Base-by-base conservation (phyloP, 2,797 vertebrate species). In the Mallotus villosus region DNA sequence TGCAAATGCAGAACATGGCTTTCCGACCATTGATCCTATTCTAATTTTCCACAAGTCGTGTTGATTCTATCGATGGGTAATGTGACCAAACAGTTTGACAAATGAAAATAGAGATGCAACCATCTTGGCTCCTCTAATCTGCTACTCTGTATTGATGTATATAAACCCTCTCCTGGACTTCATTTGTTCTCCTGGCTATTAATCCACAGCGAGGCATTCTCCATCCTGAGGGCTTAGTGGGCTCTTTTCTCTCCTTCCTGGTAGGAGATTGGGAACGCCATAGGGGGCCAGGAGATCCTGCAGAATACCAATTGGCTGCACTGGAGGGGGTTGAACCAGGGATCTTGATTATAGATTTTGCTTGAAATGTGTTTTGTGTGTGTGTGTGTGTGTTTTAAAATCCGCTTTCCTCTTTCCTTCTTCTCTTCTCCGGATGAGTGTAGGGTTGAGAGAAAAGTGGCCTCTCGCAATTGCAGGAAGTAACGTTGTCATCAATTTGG, bases 271-370 rank as follows among this genome's bases (percentile, higher is more conserved):
- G 90, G 89, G 84, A 90, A 90, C 88, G 76, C 93, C 86, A 86
- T 89, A 90, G 91, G 92, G 91, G 92, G 90, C 78, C 89, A 37
- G 80, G 81, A 79, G 89, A 91, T 91, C 84, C 90, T 85, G 84
- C 83, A 77, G 93, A 93, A 93, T 94, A 94, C 92, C 92, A 93
- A 94, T 92, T 92, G 93, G 89, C 87, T 89, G 87, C 92, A 90
- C 89, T 83, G 21, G 88, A 91, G 90, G 90, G 82, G 78, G 88
- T 73, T 74, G 83, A 89, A 87, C 85, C 79, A 86, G 84, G 88
- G 89, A 92, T 92, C 91, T 91, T 87, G 89, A 93, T 93, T 92
- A 92, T 93, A 93, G 91, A 93, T 93, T 93, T 94, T 73, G 72
- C 88, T 91, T 88, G 88, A 90, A 92, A 89, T 81, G 80, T 82